Base-by-base conservation (phyloP, 92 coral and sea anemone species). In the Chrysogorgia sp. region DNA sequence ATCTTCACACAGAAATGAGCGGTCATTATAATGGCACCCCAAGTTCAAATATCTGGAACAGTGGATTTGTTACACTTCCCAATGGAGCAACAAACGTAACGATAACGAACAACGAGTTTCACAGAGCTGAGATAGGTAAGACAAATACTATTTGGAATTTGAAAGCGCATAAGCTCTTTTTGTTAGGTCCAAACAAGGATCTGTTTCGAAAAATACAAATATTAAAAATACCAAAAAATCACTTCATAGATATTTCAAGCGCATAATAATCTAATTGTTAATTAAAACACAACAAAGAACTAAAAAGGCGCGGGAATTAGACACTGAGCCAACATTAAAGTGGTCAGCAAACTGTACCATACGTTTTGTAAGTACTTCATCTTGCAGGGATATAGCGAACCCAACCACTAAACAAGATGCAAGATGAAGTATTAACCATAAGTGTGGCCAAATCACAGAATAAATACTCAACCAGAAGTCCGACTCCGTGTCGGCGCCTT, bases 1-100 rank as follows among this genome's bases (percentile, higher is more conserved):
- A n/a, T n/a, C n/a, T n/a, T n/a, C n/a, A n/a, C n/a, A n/a, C n/a
- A 13, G 62, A 55, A 23, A 3, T 28, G 6, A 20, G 47, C 41
- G 77, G 77, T 0, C 12, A 34, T 26, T 71, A 49, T 43, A 49
- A 4, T 3, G 55, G 55, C 7, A 71, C 45, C 13, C 77, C 98
- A 72, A 91, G 63, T 0, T 92, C 86, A 79, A 92, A 94, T 40
- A 86, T 86, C 83, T 94, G 98, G 86, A 89, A 94, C 56, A 94
- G 87, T 10, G 97, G 87, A 9, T 87, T 85, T 37, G 86, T 78
- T 1, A 94, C 93, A 72, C 86, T 89, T 30, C 98, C 97, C 10
- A 89, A 71, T 52, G 77, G 77, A 49, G 62, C 23, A 7, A 57
- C 13, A 1, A 34, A 71, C 15, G 24, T 71, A 25, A 57, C 55